These are phyloP conservation scores for Penaeus chinensis DNA, from an alignment of 1,140 invertebrate genomes.

Conservation along the genomic window DNA sequence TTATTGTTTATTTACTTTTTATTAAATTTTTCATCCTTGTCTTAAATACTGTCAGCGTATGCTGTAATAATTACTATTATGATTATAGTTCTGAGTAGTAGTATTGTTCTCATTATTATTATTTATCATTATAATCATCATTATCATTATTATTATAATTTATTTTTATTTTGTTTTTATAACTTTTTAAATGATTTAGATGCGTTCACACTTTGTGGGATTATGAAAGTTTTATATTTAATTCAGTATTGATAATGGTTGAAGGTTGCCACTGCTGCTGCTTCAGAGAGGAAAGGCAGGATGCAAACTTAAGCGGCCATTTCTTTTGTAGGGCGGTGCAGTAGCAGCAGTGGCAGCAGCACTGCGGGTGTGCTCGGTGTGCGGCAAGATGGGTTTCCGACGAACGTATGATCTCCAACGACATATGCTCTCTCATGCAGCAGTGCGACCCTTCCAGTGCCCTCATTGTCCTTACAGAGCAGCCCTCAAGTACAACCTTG, in stretches of 20 bases:
- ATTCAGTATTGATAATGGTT: no score
- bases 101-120: no score
- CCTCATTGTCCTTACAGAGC: slow-evolving; percentile 48
- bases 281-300: slow-evolving; percentile 13
- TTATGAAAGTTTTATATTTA: neutral
- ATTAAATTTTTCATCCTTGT: no score
- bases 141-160: no score
- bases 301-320: slow-evolving; percentile 53
- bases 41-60: no score
- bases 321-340: slow-evolving; percentile 56
- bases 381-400: slow-evolving; percentile 57
- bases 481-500: slow-evolving; percentile 54
- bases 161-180: no score
- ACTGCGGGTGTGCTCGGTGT: slow-evolving; percentile 49
- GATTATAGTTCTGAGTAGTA: no score
- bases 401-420: slow-evolving; percentile 58
- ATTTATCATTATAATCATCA: no score
- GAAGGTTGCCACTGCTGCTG: slow-evolving; percentile 48
- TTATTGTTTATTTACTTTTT: no score
- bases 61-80: no score
- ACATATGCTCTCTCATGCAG: slow-evolving; percentile 53
- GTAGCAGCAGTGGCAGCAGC: slow-evolving; percentile 41
- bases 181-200: no score
- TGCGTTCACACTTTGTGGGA: neutral
- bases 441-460: slow-evolving; percentile 55